phyloP scores from a whole-genome alignment of 2,888 invertebrate species.

The Willowsia nigromaculata region DNA sequence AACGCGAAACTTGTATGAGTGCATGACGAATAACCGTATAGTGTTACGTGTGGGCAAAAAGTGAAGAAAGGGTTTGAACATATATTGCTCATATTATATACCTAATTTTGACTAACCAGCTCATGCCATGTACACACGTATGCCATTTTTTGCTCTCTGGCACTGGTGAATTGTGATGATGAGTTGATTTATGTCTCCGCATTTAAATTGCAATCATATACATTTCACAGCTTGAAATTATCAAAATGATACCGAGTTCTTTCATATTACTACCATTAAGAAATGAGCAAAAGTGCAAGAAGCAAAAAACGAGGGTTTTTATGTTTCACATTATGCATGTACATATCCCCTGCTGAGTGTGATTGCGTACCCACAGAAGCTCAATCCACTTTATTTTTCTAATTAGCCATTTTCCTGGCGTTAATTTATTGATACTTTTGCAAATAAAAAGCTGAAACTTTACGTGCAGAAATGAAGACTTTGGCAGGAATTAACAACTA shows the following conservation, averaged over 20 bases:
- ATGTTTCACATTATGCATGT: background rate
- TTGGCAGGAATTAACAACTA: background rate
- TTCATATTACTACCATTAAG: background rate
- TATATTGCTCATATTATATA: background rate
- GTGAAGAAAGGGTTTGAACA: background rate
- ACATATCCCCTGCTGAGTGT: background rate
- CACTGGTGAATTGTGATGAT: constrained; percentile 33
- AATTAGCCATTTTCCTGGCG: constrained; percentile 65
- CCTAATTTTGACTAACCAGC: constrained; percentile 1
- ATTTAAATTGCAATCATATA: constrained; percentile 52
- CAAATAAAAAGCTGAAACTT: background rate
- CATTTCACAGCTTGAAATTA: constrained; percentile 28
- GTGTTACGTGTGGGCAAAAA: constrained; percentile 19
- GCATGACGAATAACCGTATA: background rate
- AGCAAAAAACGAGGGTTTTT: background rate
- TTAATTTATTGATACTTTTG: constrained; percentile 59
- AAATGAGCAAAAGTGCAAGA: background rate
- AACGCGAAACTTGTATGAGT: background rate
- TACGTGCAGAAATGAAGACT: constrained; percentile 44
- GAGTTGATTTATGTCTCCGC: constrained; percentile 68
- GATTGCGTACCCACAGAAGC: constrained; percentile 65
- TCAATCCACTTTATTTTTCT: constrained; percentile 63
- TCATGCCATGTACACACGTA: constrained; percentile 27
- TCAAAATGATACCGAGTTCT: background rate
- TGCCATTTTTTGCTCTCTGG: background rate